Evolutionary conservation across 2,797 vertebrate species (phyloP), one percentile per base, ranked within the genome.

Genomic region (Thalassophryne amazonica): DNA sequence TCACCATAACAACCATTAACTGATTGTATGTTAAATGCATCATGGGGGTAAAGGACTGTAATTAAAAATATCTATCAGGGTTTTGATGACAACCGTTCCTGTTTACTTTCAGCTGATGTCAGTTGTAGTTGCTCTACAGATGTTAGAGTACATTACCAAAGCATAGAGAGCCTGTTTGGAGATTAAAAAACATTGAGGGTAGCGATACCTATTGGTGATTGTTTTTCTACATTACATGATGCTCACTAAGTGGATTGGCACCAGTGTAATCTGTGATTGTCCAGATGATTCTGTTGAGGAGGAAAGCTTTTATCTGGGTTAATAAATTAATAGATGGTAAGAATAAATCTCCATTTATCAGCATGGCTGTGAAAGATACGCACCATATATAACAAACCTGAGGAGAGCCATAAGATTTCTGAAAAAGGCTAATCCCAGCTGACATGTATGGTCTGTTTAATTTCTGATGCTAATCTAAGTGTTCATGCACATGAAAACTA

Each of bases 321-420:
- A 83, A 85, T 79, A 83, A 80, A 73, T 83, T 83, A 83, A 87
- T 87, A 86, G 73, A 86, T 75, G 60, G 74, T 59, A 22, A 31
- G 49, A 71, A 81, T 79, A 83, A 86, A 88, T 85, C 83, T 85
- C 79, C 69, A 88, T 86, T 85, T 87, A 90, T 83, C 76, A 86
- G 85, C 86, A 85, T 72, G 65, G 69, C 51, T 7, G 3, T 41
- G 31, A 57, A 50, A 62, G 60, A 60, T 43, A 43, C 27, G n/a
- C n/a, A n/a, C n/a, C n/a, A n/a, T n/a, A n/a, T n/a, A 13, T 13
- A 28, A 25, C 41, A 32, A 33, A 60, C 32, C 28, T 46, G 69
- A 76, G 68, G 60, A 65, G 36, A 69, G 59, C 60, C 22, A 3
- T 80, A 82, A 85, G 63, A 84, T 61, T 66, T 28, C 28, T 37